Conservation (phyloP, 2,113 vertebrate genomes). For the Chelonoidis abingdonii region DNA sequence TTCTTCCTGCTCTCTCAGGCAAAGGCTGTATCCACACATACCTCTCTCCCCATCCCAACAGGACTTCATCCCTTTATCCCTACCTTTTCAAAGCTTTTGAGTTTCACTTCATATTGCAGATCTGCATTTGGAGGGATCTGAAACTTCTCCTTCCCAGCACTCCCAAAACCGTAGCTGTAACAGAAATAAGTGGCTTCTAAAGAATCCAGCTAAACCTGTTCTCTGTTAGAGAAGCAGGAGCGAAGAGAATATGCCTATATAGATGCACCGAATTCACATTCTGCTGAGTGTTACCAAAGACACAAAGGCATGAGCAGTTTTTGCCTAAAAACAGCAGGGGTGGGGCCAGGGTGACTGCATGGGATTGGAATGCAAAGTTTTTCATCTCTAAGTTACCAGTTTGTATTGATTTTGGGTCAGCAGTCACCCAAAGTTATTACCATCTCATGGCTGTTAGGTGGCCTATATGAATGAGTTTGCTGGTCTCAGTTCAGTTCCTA, state of each 20-base stretch:
- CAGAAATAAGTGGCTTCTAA: neutral
- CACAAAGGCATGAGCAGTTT: neutral
- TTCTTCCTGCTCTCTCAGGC: neutral
- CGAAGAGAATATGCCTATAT: neutral
- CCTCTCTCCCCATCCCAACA: rapidly evolving
- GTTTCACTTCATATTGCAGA: slow-evolving; percentile 90
- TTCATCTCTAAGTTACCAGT: neutral
- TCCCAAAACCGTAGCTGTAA: slow-evolving; percentile 92
- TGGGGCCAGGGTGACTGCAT: neutral
- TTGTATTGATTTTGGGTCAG: neutral
- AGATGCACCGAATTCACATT: neutral
- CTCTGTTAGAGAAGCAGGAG: neutral
- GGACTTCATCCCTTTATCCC: neutral
- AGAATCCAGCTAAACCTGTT: neutral
- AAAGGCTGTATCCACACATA: neutral
- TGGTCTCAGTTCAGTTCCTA: neutral
- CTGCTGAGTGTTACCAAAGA: neutral
- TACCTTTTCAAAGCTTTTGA: slow-evolving; percentile 96
- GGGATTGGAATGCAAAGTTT: neutral
- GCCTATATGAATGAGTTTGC: neutral
- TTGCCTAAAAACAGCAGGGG: neutral
- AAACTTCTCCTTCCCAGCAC: slow-evolving; percentile 85
- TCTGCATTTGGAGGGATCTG: slow-evolving; percentile 88
- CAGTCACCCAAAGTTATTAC: neutral
- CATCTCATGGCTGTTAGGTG: neutral